Evolutionary conservation across 2,797 vertebrate species (phyloP), one percentile per base, ranked within the genome.

Genomic region (Limnodromus scolopaceus): DNA sequence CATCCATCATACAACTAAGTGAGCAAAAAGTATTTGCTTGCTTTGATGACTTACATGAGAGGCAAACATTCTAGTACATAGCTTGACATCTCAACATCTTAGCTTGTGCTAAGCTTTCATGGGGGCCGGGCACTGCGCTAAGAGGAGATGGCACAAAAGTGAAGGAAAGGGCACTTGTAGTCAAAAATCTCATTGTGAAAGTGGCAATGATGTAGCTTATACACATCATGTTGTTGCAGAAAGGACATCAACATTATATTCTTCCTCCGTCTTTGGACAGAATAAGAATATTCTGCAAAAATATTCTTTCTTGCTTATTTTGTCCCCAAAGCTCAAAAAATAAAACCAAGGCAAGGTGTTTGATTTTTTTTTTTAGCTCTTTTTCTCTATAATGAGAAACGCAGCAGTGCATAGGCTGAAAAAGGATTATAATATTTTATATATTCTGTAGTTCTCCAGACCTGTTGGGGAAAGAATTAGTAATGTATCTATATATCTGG

Each of bases 401-500:
- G 30, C 94, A 95, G 75, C 9, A 30, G 39, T 0, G 2, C 39
- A 61, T 57, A 64, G 38, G 78, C 30, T 91, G 82, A 78, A 60
- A 61, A 75, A 72, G 66, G 76, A 89, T 93, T 92, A 87, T 87
- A 94, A 82, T 92, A 92, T 91, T 94, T 95, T 84, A 81, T 85
- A 68, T 91, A 48, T 93, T 89, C 85, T 95, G 54, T 94, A 91
- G 86, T 93, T 97, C 96, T 98, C 93, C 94, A 97, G 97, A 97
- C 92, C 96, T 97, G 94, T 98, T 97, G 97, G 91, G 93, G 91
- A 97, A 97, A 97, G 94, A 96, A 98, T 98, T 98, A 98, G 98
- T 97, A 98, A 98, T 95, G 93, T 97, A 98, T 98, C 98, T 98
- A 98, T 96, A 96, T 97, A 98, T 97, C 97, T 97, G 97, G 93